Conservation (phyloP, 1,140 invertebrate species). For the Diorhabda carinulata region DNA sequence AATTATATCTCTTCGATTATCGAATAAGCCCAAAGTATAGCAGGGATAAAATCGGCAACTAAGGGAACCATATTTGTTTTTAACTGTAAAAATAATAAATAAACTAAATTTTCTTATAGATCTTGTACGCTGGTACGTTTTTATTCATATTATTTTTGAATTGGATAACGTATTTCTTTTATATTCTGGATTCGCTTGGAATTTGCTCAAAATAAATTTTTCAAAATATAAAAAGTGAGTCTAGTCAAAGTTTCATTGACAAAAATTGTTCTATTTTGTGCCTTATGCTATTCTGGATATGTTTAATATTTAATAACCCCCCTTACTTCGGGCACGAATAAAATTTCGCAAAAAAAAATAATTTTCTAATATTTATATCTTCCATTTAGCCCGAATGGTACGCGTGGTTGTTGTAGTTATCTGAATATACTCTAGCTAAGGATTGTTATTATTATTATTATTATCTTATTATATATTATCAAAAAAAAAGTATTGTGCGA, state of each 20-base stretch:
- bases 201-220: slow-evolving; percentile 14
- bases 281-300: slow-evolving; percentile 2
- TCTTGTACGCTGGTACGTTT: too few relatives aligned
- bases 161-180: slow-evolving; percentile 10
- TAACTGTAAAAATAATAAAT: too few relatives aligned
- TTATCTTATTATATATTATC: neutral
- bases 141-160: neutral
- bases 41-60: too few relatives aligned
- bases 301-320: neutral
- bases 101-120: too few relatives aligned
- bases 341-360: neutral
- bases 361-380: slow-evolving; percentile 7
- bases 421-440: slow-evolving; percentile 27
- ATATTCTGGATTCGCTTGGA: slow-evolving; percentile 15
- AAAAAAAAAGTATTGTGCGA: slow-evolving; percentile 23
- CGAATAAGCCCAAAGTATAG: too few relatives aligned
- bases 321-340: neutral
- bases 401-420: neutral
- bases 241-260: slow-evolving; percentile 15
- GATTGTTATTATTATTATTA: slow-evolving; percentile 33
- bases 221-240: slow-evolving; percentile 10
- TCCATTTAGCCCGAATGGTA: slow-evolving; percentile 13
- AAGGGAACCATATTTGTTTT: too few relatives aligned
- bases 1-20: neutral
- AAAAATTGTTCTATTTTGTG: slow-evolving; percentile 6